These are phyloP conservation scores for Macropis europaea DNA, from an alignment of 2,888 invertebrate genomes.

Conservation along the genomic window DNA sequence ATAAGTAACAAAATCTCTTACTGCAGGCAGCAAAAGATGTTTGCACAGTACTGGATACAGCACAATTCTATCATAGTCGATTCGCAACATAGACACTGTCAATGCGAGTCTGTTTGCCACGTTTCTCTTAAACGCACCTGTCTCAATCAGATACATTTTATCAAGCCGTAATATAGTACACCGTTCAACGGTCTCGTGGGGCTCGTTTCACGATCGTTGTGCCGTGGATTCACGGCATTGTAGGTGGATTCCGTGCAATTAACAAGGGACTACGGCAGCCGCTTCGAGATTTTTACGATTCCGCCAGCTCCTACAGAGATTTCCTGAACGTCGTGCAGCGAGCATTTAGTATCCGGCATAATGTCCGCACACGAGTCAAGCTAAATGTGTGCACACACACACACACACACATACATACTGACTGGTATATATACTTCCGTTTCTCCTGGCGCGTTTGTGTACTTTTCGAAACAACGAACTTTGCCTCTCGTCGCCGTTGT, in stretches of 20 bases:
- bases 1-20: too few relatives aligned
- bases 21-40: too few relatives aligned
- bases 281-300: slow-evolving; percentile 34
- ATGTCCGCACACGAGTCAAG: slow-evolving; percentile 29
- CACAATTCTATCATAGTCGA: too few relatives aligned
- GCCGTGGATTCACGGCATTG: not conserved
- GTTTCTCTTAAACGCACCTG: too few relatives aligned
- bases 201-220: not conserved
- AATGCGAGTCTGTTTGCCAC: too few relatives aligned
- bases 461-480: slow-evolving; percentile 49
- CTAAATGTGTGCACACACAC: slow-evolving; percentile 1
- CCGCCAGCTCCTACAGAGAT: slow-evolving; percentile 13
- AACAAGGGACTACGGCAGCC: slow-evolving; percentile 19
- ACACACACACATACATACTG: not conserved
- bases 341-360: slow-evolving; percentile 51
- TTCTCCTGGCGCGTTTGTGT: slow-evolving; percentile 16
- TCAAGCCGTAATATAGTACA: too few relatives aligned
- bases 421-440: slow-evolving; percentile 41
- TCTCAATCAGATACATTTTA: too few relatives aligned
- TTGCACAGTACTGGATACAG: too few relatives aligned
- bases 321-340: slow-evolving; percentile 16
- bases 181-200: too few relatives aligned
- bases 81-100: too few relatives aligned
- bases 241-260: slow-evolving; percentile 31
- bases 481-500: slow-evolving; percentile 2